phyloP scores from a whole-genome alignment of 2,113 vertebrate genomes.

The Zosterops pallidus region DNA sequence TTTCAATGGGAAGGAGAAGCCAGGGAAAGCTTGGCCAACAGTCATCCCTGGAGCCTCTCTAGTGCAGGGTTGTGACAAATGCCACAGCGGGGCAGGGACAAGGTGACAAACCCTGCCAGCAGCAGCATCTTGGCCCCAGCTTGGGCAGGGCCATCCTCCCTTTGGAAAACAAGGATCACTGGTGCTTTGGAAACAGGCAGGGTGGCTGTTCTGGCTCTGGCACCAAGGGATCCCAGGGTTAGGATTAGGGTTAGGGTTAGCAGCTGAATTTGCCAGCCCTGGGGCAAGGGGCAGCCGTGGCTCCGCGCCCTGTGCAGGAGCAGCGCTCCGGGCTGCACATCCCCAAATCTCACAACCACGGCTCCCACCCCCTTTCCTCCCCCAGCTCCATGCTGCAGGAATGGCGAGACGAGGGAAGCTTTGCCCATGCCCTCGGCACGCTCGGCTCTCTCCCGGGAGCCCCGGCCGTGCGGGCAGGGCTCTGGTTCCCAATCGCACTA shows the following conservation, averaged over 20 bases:
- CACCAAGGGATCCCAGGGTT: not conserved
- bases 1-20: not conserved
- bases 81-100: not conserved
- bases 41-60: not conserved
- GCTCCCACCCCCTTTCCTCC: not conserved
- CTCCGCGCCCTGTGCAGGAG: accelerated
- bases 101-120: not conserved
- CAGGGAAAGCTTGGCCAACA: accelerated
- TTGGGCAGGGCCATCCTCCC: not conserved
- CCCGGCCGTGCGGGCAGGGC: conserved; percentile 62
- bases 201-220: not conserved
- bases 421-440: not conserved
- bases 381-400: not conserved
- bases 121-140: accelerated
- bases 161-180: not conserved
- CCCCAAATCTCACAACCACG: accelerated
- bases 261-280: not conserved
- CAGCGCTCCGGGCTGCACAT: accelerated
- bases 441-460: conserved; percentile 12
- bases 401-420: not conserved
- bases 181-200: not conserved
- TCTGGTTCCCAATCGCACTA: conserved; percentile 65
- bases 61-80: not conserved
- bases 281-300: not conserved
- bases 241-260: not conserved